Conservation (phyloP, 2,888 invertebrate genomes). For the Helicoverpa assulta region DNA sequence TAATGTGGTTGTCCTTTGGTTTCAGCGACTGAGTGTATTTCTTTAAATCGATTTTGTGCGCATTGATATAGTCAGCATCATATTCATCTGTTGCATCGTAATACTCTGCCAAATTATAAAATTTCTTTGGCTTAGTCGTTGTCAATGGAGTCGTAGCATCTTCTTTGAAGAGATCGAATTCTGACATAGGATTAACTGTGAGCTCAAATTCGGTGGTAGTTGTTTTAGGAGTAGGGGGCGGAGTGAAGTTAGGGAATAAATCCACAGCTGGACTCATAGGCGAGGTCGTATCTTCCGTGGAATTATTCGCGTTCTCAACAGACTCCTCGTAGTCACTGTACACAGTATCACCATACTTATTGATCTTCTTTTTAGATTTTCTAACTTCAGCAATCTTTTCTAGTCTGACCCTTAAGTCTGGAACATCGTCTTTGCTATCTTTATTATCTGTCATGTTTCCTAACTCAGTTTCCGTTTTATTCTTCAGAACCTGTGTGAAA, state of each 20-base stretch:
- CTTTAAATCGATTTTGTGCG: constrained; percentile 81
- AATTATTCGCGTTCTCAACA: constrained; percentile 64
- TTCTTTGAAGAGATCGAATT: constrained; percentile 45
- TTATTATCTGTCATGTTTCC: constrained; percentile 71
- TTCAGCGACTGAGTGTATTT: constrained; percentile 69
- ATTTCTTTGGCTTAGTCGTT: constrained; percentile 70
- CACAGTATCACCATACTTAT: constrained; percentile 76
- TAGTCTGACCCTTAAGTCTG: constrained; percentile 81
- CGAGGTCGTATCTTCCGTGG: constrained; percentile 47
- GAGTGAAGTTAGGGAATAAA: constrained; percentile 22
- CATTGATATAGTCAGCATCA: constrained; percentile 77
- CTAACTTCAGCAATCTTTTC: constrained; percentile 84
- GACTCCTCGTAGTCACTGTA: constrained; percentile 84
- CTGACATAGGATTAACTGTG: constrained; percentile 42
- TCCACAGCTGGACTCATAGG: constrained; percentile 33
- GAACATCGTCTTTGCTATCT: constrained; percentile 74
- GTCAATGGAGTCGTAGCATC: constrained; percentile 52
- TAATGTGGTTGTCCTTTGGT: constrained; percentile 44
- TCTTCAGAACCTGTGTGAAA: constrained; percentile 84
- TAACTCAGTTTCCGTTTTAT: constrained; percentile 83
- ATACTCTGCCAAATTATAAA: constrained; percentile 74
- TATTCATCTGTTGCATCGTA: constrained; percentile 81
- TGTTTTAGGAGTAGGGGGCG: constrained; percentile 25
- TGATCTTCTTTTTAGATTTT: constrained; percentile 81
- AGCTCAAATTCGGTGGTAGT: constrained; percentile 34